phyloP scores from a whole-genome alignment of 2,797 vertebrate genomes.

The Tenualosa thibaudeaui region DNA sequence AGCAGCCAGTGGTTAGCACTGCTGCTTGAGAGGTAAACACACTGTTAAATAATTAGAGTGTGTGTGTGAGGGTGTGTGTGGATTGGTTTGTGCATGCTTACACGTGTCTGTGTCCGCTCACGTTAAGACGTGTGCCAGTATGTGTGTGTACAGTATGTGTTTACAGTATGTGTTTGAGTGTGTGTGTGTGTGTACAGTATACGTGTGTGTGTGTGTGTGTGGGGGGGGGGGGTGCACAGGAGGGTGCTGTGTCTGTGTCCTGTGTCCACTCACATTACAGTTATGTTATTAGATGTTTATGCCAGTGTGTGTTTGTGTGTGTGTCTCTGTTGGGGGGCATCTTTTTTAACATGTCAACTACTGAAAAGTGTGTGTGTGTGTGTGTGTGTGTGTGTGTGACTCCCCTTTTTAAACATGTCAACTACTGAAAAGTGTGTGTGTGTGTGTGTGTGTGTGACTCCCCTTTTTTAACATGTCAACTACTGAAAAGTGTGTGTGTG shows the following conservation, averaged over 20 bases:
- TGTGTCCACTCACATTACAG: background rate
- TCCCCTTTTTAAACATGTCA: too few species aligned
- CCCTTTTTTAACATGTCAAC: too few species aligned
- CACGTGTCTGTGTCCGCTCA: background rate
- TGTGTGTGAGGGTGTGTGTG: background rate
- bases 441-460: too few species aligned
- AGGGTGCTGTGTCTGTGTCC: background rate
- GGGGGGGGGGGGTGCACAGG: too few species aligned
- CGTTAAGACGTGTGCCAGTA: background rate
- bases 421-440: too few species aligned
- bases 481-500: too few species aligned
- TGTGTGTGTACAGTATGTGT: background rate
- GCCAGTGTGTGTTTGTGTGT: background rate
- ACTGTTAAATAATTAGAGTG: slow-evolving; percentile 54
- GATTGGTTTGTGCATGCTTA: background rate
- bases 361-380: too few species aligned
- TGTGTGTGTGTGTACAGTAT: background rate
- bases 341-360: too few species aligned
- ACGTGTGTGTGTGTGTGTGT: background rate
- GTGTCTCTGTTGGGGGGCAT: background rate
- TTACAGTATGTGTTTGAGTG: too few species aligned
- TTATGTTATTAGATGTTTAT: background rate
- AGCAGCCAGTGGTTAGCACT: slow-evolving; percentile 73
- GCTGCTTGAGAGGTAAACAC: slow-evolving; percentile 68
- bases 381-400: too few species aligned